These are phyloP conservation scores for Antitype chi DNA, from an alignment of 2,888 invertebrate species.

Conservation along the genomic window DNA sequence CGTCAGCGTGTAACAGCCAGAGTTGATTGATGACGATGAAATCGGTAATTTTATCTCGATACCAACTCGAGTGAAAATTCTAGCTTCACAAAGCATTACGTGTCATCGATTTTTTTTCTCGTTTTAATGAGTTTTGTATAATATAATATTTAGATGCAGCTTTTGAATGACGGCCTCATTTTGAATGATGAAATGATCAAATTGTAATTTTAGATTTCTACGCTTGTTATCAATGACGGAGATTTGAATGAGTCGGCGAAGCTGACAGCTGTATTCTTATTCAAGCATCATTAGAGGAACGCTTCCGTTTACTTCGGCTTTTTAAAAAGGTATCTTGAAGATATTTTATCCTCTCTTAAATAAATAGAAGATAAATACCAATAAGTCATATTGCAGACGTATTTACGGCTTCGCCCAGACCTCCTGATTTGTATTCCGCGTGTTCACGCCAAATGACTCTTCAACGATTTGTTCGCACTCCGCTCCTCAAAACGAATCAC, in stretches of 20 bases:
- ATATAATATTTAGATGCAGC: conserved; percentile 48
- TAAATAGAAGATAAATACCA: conserved; percentile 31
- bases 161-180: conserved; percentile 39
- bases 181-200: conserved; percentile 48
- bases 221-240: conserved; percentile 50
- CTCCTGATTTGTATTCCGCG: conserved; percentile 96
- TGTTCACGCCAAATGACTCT: conserved; percentile 92
- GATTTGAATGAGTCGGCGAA: conserved; percentile 35
- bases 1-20: conserved; percentile 69
- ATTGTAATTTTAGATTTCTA: conserved; percentile 63
- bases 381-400: conserved; percentile 71
- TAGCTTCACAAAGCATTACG: conserved; percentile 61
- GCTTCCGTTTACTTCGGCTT: conserved; percentile 29
- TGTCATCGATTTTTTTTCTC: conserved; percentile 51
- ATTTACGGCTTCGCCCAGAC: conserved; percentile 77
- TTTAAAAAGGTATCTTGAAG: conserved; percentile 14
- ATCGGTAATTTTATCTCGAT: conserved; percentile 77
- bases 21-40: conserved; percentile 80
- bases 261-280: conserved; percentile 39
- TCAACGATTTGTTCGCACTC: conserved; percentile 68
- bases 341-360: conserved; percentile 27
- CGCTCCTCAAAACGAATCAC: conserved; percentile 60
- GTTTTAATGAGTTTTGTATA: conserved; percentile 53
- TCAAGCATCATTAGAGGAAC: conserved; percentile 32
- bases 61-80: conserved; percentile 68